These are phyloP conservation scores for Aethes cnicana DNA, from an alignment of 2,888 invertebrate species.

Conservation along the genomic window DNA sequence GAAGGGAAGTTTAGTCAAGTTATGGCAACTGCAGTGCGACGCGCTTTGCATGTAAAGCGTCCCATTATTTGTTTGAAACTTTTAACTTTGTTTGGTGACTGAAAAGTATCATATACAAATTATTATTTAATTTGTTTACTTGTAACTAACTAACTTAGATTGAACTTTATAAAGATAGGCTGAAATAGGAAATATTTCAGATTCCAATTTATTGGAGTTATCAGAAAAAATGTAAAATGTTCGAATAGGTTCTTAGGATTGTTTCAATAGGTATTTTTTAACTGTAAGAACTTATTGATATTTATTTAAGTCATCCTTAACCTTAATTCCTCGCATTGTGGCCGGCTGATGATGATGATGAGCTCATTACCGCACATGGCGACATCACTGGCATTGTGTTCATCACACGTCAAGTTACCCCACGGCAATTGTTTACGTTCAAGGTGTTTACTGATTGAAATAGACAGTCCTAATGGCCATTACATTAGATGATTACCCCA, in stretches of 20 bases:
- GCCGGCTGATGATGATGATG: constrained; percentile 4
- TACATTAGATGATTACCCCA: too few relatives aligned
- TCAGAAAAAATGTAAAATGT: too few relatives aligned
- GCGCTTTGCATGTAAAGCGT: constrained; percentile 51
- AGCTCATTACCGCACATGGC: constrained; percentile 26
- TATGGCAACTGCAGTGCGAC: constrained; percentile 14
- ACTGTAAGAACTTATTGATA: background rate
- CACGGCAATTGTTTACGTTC: constrained; percentile 23
- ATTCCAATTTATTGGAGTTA: too few relatives aligned
- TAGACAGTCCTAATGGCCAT: constrained; percentile 1
- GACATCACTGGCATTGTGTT: constrained; percentile 24
- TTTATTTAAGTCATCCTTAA: constrained; percentile 14
- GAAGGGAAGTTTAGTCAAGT: constrained; percentile 36
- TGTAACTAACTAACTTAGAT: too few relatives aligned
- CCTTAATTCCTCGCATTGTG: constrained; percentile 18
- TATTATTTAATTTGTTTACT: too few relatives aligned
- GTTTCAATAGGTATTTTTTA: too few relatives aligned
- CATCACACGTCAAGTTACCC: constrained; percentile 13
- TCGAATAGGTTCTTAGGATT: too few relatives aligned
- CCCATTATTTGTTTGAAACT: constrained; percentile 50
- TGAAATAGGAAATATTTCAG: too few relatives aligned
- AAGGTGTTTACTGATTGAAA: constrained; percentile 18
- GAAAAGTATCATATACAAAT: background rate
- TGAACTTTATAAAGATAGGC: too few relatives aligned
- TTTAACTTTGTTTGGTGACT: constrained; percentile 37